Evolutionary conservation across 2,888 invertebrate genomes (phyloP).

Genomic region (Epirrhoe tristata): DNA sequence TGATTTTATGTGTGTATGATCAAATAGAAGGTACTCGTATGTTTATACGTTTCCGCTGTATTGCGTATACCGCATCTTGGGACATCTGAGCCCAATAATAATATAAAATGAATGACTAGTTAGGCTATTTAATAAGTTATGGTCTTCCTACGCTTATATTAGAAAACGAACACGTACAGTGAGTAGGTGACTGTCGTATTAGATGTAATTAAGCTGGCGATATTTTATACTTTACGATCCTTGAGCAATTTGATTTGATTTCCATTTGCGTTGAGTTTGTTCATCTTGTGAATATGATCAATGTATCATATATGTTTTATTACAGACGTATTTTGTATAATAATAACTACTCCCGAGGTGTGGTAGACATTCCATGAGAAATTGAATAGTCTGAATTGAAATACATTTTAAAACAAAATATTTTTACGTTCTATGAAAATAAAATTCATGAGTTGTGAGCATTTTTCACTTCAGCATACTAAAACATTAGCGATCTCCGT

Average conservation of each 20-base stretch:
- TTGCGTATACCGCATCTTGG: constrained; percentile 4
- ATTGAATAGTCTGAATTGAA: too few relatives aligned
- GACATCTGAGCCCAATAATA: constrained; percentile 1
- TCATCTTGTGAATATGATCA: not conserved
- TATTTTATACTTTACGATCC: constrained; percentile 32
- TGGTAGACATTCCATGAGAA: too few relatives aligned
- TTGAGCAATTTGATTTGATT: constrained; percentile 27
- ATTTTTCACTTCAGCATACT: too few relatives aligned
- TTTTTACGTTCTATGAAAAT: too few relatives aligned
- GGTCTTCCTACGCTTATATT: constrained; percentile 39
- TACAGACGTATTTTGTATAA: not conserved
- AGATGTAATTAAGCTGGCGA: constrained; percentile 32
- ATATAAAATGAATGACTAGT: constrained; percentile 29
- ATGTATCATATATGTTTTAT: not conserved
- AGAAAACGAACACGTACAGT: constrained; percentile 38
- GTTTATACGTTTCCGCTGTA: not conserved
- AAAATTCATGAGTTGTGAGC: too few relatives aligned
- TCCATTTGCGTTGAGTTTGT: constrained; percentile 11
- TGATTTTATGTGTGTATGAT: not conserved
- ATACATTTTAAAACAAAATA: too few relatives aligned
- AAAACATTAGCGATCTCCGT: too few relatives aligned
- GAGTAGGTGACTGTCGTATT: constrained; percentile 32
- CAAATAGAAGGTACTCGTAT: not conserved
- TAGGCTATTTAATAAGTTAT: constrained; percentile 43
- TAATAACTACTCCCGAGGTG: too few relatives aligned